These are phyloP conservation scores for Cheilosia impressa DNA, from an alignment of 2,888 invertebrate genomes.

Conservation along the genomic window DNA sequence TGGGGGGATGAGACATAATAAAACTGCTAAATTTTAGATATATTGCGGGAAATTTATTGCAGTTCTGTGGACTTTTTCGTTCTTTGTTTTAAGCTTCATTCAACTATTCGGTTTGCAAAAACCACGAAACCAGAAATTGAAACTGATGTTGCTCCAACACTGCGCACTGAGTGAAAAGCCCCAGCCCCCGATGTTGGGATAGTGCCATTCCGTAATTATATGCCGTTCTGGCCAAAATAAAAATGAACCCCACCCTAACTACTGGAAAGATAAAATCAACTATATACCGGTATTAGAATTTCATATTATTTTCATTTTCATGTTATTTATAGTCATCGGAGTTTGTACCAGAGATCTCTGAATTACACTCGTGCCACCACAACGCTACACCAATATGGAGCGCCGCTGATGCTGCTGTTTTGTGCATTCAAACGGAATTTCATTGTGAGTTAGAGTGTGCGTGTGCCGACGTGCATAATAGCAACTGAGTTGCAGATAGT, in stretches of 20 bases:
- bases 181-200: slow-evolving; percentile 14
- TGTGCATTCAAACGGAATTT: slow-evolving; percentile 69
- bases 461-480: slow-evolving; percentile 31
- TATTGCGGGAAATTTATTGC: slow-evolving; percentile 66
- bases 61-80: slow-evolving; percentile 19
- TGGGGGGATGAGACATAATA: slow-evolving; percentile 39
- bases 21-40: slow-evolving; percentile 57
- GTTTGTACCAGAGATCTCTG: slow-evolving; percentile 1
- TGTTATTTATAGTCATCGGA: slow-evolving; percentile 58
- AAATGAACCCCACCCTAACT: not conserved
- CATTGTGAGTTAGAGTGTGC: slow-evolving; percentile 40
- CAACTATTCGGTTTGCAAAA: slow-evolving; percentile 29
- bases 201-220: slow-evolving; percentile 64
- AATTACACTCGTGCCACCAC: slow-evolving; percentile 52
- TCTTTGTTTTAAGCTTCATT: slow-evolving; percentile 23
- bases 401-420: slow-evolving; percentile 59
- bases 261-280: slow-evolving; percentile 46
- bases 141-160: slow-evolving; percentile 56
- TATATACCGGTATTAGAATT: slow-evolving; percentile 61
- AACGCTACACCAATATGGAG: not conserved
- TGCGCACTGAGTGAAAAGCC: slow-evolving; percentile 14
- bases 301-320: slow-evolving; percentile 68
- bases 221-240: slow-evolving; percentile 21
- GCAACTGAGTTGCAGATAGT: slow-evolving; percentile 43
- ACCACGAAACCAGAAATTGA: slow-evolving; percentile 65